Evolutionary conservation across 1,140 invertebrate genomes (phyloP).

Genomic region (Hetaerina americana): DNA sequence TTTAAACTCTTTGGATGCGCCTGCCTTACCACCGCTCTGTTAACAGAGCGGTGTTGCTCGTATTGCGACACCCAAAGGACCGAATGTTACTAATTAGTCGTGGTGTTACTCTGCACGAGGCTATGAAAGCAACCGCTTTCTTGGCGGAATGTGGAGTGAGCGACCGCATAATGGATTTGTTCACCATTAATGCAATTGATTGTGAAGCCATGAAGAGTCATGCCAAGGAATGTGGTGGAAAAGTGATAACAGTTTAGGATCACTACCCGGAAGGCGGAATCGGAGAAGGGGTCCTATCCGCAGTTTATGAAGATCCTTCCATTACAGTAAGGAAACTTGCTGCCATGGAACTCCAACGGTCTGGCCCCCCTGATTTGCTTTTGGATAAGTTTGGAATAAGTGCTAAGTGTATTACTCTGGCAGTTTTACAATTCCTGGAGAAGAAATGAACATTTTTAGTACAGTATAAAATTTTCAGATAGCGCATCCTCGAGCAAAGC

Average conservation of each 20-base stretch:
- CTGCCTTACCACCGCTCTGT: no score
- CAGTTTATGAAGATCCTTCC: slow-evolving; percentile 54
- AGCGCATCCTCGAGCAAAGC: no score
- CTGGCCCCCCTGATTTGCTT: slow-evolving; percentile 72
- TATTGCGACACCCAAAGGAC: slow-evolving; percentile 60
- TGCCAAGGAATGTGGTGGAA: slow-evolving; percentile 66
- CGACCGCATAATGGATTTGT: slow-evolving; percentile 78
- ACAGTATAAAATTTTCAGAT: no score
- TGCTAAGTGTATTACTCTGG: slow-evolving; percentile 61
- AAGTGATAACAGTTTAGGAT: slow-evolving; percentile 89
- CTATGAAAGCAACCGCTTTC: slow-evolving; percentile 67
- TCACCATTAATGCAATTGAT: slow-evolving; percentile 94
- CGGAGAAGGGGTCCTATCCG: slow-evolving; percentile 84
- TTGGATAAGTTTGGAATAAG: slow-evolving; percentile 83
- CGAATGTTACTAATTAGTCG: slow-evolving; percentile 77
- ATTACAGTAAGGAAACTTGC: slow-evolving; percentile 73
- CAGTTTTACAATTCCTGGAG: slow-evolving; percentile 33
- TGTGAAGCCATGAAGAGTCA: slow-evolving; percentile 56
- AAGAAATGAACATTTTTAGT: no score
- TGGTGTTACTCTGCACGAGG: slow-evolving; percentile 87
- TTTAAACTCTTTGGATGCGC: no score
- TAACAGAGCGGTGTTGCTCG: no score
- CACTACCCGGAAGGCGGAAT: slow-evolving; percentile 93
- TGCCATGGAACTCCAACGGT: slow-evolving; percentile 78
- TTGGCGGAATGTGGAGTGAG: slow-evolving; percentile 54